Conservation (phyloP, 1,140 invertebrate species). For the Heliconius hermathena region DNA sequence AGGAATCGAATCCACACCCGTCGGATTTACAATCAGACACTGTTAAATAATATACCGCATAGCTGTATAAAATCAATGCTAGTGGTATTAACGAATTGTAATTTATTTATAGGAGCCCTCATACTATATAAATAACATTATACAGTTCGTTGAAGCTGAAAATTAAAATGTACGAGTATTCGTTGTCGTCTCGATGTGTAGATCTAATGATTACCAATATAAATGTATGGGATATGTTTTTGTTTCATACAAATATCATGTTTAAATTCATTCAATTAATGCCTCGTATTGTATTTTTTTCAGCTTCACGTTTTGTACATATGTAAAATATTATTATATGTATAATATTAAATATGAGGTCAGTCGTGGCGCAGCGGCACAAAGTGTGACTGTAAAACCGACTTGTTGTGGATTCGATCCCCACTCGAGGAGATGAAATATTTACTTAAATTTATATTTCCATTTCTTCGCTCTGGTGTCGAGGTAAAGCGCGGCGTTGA, state of each 20-base stretch:
- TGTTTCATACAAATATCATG: background rate
- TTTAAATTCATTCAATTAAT: no score
- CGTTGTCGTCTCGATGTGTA: background rate
- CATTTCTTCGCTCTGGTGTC: no score
- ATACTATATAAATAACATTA: constrained; percentile 61
- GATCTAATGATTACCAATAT: background rate
- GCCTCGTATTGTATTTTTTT: no score
- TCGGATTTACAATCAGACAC: background rate
- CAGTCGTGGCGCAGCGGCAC: no score
- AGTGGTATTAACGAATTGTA: constrained; percentile 8
- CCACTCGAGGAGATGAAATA: no score
- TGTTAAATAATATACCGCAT: background rate
- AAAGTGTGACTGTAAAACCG: no score
- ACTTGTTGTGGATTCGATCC: no score
- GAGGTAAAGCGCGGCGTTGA: no score
- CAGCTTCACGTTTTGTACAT: background rate
- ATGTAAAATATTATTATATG: no score
- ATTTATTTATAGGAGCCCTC: constrained; percentile 36
- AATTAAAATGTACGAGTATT: constrained; percentile 44
- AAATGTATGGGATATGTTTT: background rate
- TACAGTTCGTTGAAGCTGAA: constrained; percentile 51
- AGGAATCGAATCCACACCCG: no score
- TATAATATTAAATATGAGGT: no score
- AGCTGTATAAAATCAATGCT: background rate
- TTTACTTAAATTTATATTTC: no score